A percentile compares a stretch with the other conserved stretches of the same genome.
phyloP scores from a whole-genome alignment of 2,113 vertebrate genomes.

The Bostrychus sinensis region DNA sequence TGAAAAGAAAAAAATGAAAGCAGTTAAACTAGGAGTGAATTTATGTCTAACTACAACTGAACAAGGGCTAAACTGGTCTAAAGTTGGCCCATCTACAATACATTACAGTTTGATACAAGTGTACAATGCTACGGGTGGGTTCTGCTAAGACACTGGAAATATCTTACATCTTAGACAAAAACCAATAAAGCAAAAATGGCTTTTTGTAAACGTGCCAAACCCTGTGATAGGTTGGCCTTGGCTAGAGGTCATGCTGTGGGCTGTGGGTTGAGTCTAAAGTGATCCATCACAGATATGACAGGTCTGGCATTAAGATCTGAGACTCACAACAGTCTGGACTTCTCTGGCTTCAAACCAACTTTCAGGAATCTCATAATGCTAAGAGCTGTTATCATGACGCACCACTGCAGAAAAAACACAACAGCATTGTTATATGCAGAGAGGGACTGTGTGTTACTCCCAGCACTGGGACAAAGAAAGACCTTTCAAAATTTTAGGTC shows the following conservation, averaged over 20 bases:
- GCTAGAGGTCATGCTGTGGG: constrained; percentile 1
- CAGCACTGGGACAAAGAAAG: no score
- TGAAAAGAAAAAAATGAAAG: no score
- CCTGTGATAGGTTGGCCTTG: constrained; percentile 13
- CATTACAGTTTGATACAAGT: no score
- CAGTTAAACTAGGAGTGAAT: no score
- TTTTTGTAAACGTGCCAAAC: neutral
- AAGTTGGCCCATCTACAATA: no score
- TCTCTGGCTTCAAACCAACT: constrained; percentile 2
- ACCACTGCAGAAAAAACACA: neutral
- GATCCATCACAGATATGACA: constrained; percentile 28
- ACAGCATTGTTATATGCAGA: neutral
- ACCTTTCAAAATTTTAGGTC: no score
- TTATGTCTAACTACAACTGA: no score
- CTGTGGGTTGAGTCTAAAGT: constrained; percentile 1
- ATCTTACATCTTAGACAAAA: neutral
- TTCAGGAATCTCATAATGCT: neutral
- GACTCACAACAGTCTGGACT: neutral
- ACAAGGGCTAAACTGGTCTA: no score
- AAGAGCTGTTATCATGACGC: neutral
- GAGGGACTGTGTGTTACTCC: no score
- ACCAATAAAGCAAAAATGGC: neutral
- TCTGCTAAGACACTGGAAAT: neutral
- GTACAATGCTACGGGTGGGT: no score
- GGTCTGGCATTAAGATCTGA: neutral